phyloP scores from a whole-genome alignment of 1,140 invertebrate species.

The Liolophura sinensis region DNA sequence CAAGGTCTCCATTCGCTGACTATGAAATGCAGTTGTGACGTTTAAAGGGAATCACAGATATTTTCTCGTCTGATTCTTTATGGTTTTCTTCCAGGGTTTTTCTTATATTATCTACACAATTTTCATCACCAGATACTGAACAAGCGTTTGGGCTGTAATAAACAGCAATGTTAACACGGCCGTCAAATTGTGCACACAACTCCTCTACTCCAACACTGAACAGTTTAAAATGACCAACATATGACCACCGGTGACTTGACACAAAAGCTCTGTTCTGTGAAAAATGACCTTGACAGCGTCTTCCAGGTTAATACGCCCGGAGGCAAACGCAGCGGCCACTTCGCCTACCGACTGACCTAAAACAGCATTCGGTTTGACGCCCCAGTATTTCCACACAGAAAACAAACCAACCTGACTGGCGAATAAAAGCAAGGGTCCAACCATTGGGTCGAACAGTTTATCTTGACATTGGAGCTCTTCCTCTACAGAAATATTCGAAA shows the following conservation, averaged over 20 bases:
- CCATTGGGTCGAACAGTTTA: constrained; percentile 22
- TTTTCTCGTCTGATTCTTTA: neutral
- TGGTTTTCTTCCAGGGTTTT: constrained; percentile 5
- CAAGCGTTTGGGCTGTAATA: constrained; percentile 32
- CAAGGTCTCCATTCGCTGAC: neutral
- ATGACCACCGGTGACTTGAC: constrained; percentile 22
- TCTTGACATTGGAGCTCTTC: too few relatives aligned
- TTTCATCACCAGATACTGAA: constrained; percentile 32
- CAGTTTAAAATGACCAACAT: constrained; percentile 37
- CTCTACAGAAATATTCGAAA: too few relatives aligned
- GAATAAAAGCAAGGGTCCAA: constrained; percentile 38
- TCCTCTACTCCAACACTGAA: constrained; percentile 15
- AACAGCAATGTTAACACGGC: constrained; percentile 32
- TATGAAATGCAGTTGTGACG: constrained; percentile 1
- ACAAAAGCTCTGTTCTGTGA: constrained; percentile 26
- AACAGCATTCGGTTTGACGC: constrained; percentile 30
- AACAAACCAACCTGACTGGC: constrained; percentile 38
- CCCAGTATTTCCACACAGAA: constrained; percentile 28
- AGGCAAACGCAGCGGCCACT: constrained; percentile 36
- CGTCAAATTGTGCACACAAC: constrained; percentile 12
- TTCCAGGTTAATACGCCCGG: constrained; percentile 26
- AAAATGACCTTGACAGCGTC: constrained; percentile 42
- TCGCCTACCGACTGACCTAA: constrained; percentile 46
- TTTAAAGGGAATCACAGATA: neutral
- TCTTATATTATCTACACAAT: constrained; percentile 17